Percentiles rank a stretch among this genome's conserved stretches.
phyloP scores from a whole-genome alignment of 2,113 vertebrate genomes.

The Galbula dea region DNA sequence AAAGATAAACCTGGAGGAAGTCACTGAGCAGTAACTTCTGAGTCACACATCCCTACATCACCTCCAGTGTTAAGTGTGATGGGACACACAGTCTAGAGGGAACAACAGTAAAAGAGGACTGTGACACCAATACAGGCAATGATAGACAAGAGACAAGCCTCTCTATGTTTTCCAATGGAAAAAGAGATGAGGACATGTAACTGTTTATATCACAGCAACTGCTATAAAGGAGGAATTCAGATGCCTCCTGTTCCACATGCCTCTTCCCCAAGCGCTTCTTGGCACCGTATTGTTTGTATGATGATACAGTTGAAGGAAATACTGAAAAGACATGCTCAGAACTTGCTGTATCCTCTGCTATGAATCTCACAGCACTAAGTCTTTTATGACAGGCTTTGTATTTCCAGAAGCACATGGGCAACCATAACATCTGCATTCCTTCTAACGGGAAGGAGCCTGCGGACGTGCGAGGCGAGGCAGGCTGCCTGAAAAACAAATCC shows the following conservation, averaged over 20 bases:
- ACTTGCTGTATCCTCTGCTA: background rate
- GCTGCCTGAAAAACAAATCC: background rate
- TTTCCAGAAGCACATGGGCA: background rate
- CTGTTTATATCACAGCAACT: background rate
- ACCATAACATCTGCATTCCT: slow-evolving; percentile 6
- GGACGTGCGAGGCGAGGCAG: background rate
- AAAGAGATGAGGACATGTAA: background rate
- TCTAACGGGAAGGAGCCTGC: background rate
- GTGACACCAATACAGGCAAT: background rate
- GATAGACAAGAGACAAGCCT: background rate
- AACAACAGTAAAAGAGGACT: background rate
- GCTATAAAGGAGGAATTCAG: background rate
- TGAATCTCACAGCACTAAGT: background rate
- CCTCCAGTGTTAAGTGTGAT: background rate
- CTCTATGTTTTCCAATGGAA: background rate
- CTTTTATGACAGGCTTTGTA: background rate
- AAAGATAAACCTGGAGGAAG: background rate
- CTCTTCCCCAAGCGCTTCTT: background rate
- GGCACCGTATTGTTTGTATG: background rate
- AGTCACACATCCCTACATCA: background rate
- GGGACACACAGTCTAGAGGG: background rate
- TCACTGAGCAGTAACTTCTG: background rate
- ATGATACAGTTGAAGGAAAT: background rate
- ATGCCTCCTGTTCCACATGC: background rate
- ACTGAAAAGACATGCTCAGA: background rate